Conservation (phyloP, 2,888 invertebrate genomes). For the Latrodectus elegans region DNA sequence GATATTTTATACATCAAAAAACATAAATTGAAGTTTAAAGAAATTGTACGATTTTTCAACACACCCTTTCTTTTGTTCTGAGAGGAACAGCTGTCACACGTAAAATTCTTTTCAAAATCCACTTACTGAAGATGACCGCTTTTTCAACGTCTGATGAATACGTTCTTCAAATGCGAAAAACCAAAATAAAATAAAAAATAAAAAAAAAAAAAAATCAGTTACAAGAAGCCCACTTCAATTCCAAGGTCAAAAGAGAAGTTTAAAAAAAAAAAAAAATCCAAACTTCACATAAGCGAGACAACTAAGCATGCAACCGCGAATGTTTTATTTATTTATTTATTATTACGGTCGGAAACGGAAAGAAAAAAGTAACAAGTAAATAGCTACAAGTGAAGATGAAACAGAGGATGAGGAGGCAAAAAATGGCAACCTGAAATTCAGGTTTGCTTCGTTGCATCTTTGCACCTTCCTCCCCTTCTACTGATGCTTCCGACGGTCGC, state of each 20-base stretch:
- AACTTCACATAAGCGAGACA: neutral
- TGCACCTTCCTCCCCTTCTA: neutral
- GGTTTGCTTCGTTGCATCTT: slow-evolving; percentile 31
- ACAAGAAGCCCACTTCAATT: neutral
- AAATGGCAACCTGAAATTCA: slow-evolving; percentile 31
- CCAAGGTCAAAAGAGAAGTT: neutral
- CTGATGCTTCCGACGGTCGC: neutral
- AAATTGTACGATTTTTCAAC: too few species aligned
- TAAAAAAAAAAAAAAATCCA: neutral
- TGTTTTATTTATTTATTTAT: neutral
- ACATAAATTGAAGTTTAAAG: too few species aligned
- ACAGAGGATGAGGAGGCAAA: slow-evolving; percentile 1
- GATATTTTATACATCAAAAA: too few species aligned
- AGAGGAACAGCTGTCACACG: too few species aligned
- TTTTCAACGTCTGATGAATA: neutral
- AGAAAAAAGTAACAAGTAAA: slow-evolving; percentile 13
- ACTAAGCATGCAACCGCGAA: slow-evolving; percentile 10
- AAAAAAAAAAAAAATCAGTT: neutral
- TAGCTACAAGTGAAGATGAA: slow-evolving; percentile 15
- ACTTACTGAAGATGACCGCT: neutral
- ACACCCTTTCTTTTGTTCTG: too few species aligned
- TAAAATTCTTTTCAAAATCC: too few species aligned
- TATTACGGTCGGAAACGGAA: slow-evolving; percentile 1
- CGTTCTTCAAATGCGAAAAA: neutral
- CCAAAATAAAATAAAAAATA: neutral